Evolutionary conservation across 2,113 vertebrate species (phyloP), one percentile per base, ranked within the genome.

Genomic region (Typhlomys cinereus): DNA sequence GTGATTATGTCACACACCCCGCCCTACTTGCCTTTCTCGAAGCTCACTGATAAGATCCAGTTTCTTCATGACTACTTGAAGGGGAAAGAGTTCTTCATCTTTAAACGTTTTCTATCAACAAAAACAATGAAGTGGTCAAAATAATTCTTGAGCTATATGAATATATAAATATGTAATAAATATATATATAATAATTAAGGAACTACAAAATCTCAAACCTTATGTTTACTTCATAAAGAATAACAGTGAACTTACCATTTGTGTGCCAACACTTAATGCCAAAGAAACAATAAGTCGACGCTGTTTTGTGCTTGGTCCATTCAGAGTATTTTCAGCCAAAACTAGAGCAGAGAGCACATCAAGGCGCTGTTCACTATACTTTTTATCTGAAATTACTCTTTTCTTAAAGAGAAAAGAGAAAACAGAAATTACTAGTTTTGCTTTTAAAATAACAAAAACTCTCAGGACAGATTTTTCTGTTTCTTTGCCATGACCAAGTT

Each of bases 331-430:
- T 98, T 99, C 99, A 80, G 99, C 99, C 96, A 99, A 94, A 67
- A 99, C 99, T 95, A 99, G 93, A 50, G 99, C 99, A 27, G 99
- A 99, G 23, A 99, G 98, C 44, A 99, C 99, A 87, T 99, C 99
- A 97, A 99, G 98, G 57, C 99, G 98, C 95, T 99, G 99, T 95
- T 99, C 99, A 12, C 99, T 99, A 95, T 99, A 99, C 97, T 99
- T 99, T 97, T 99, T 99, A 95, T 99, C 99, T n/a, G 99, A 99
- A 97, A 99, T 98, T 7, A 99, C 99, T 90, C 99, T 98, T 99
- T 99, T 99, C 99, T 99, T 97, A 82, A 91, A 80, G 54, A 88
- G 23, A 93, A 95, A 96, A 95, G 84, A 75, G 14, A n/a, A 62
- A 94, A 96, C 62, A 95, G 70, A 95, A 93, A 92, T 4, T 29